Base-by-base conservation (phyloP, 2,797 vertebrate species). In the Poeciliopsis turneri region DNA sequence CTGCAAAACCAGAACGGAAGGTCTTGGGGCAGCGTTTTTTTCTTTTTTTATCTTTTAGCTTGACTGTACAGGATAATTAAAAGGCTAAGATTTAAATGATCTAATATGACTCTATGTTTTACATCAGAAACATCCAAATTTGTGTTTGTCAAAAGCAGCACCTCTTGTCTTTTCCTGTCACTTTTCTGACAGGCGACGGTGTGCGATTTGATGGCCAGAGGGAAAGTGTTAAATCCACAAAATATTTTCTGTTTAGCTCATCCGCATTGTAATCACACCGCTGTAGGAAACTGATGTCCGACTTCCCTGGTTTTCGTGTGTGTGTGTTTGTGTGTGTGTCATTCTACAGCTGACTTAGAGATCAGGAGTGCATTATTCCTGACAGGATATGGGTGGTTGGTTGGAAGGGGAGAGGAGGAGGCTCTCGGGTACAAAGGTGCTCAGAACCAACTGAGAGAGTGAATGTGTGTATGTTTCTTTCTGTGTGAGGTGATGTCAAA, bases 131-230 rank as follows among this genome's bases (percentile, higher is more conserved):
- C 30, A 33, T 36, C 30, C 16, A 33, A 30, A 64, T 30, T 9
- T 64, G 30, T 64, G 3, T 36, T 33, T 5, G 9, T 4, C 46
- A 76, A 76, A 76, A 55, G 70, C 45, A 43, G 46, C 45, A 45
- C 47, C 51, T 70, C 71, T 79, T 23, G 55, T 79, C 75, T 90
- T 85, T 80, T 75, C 72, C 85, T 75, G 78, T 82, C 96, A 77
- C 74, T 51, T 72, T 10, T 30, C 61, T 82, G 92, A 95, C 95
- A 94, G 86, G 82, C 88, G 89, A 84, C 88, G 88, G 94, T 95
- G 95, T 96, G 89, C 94, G 95, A 95, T 96, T 95, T 96, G 95
- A 94, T 96, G 96, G 96, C 95, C 96, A 97, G 95, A 96, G 92
- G 9, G 3, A 64, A 88, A 91, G 92, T 95, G 94, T 96, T 97